Conservation (phyloP, 2,113 vertebrate species). For the Malurus alboscapulatus region DNA sequence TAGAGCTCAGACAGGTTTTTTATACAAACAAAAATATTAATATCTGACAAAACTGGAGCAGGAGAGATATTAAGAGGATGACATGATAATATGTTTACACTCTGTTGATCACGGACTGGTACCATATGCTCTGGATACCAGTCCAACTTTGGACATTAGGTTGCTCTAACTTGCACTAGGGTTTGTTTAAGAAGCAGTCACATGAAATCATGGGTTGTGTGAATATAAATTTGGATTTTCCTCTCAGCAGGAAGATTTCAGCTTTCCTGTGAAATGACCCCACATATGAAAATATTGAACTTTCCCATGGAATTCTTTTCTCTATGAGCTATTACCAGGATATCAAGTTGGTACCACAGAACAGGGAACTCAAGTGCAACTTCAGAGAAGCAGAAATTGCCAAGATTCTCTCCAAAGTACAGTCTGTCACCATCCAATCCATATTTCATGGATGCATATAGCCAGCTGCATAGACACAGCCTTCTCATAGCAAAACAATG, state of each 20-base stretch:
- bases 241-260: not conserved
- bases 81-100: not conserved
- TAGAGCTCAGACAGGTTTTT: not conserved
- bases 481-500: not conserved
- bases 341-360: not conserved
- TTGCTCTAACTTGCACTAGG: not conserved
- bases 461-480: not conserved
- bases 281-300: not conserved
- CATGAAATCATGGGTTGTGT: not conserved
- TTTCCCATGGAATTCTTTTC: not conserved
- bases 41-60: not conserved
- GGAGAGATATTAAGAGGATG: not conserved
- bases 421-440: not conserved
- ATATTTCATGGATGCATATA: not conserved
- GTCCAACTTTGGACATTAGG: not conserved
- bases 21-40: not conserved
- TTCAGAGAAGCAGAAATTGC: not conserved
- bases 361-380: not conserved
- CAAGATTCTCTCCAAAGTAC: not conserved
- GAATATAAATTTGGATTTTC: not conserved
- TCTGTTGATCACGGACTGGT: not conserved
- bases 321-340: not conserved
- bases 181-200: not conserved
- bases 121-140: not conserved
- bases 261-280: not conserved